phyloP scores from a whole-genome alignment of 2,113 vertebrate species.

The Paracanthobrama guichenoti region DNA sequence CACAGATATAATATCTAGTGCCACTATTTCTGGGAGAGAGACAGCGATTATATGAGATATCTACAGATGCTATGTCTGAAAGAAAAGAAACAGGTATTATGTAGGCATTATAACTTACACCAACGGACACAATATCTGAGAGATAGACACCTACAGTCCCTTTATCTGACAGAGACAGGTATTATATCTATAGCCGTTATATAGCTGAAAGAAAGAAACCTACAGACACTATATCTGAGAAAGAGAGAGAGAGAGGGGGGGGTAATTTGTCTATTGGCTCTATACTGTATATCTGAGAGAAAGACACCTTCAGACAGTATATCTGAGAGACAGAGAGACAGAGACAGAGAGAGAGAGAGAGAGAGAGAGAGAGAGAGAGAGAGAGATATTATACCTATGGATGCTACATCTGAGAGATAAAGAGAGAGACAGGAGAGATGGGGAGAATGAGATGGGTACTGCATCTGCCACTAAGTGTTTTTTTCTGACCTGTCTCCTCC shows the following conservation, averaged over 20 bases:
- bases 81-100: too few relatives aligned
- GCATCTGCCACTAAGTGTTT: background rate
- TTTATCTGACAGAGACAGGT: background rate
- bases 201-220: background rate
- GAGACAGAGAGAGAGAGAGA: too few relatives aligned
- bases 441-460: background rate
- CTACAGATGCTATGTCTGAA: background rate
- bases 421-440: background rate
- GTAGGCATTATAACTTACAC: background rate
- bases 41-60: too few relatives aligned
- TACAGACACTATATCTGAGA: background rate
- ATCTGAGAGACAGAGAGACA: background rate
- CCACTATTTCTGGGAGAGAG: background rate
- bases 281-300: background rate
- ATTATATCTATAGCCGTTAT: background rate
- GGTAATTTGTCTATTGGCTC: background rate
- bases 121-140: background rate
- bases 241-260: background rate
- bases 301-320: background rate
- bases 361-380: too few relatives aligned
- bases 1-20: background rate
- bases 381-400: background rate
- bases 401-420: background rate
- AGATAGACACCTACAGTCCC: background rate
- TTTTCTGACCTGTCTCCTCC: conserved; percentile 80